Percentiles rank a stretch among this genome's conserved stretches.
These are phyloP conservation scores for Caenorhabditis drosophilae DNA, from an alignment of 2,888 invertebrate species.

Conservation along the genomic window DNA sequence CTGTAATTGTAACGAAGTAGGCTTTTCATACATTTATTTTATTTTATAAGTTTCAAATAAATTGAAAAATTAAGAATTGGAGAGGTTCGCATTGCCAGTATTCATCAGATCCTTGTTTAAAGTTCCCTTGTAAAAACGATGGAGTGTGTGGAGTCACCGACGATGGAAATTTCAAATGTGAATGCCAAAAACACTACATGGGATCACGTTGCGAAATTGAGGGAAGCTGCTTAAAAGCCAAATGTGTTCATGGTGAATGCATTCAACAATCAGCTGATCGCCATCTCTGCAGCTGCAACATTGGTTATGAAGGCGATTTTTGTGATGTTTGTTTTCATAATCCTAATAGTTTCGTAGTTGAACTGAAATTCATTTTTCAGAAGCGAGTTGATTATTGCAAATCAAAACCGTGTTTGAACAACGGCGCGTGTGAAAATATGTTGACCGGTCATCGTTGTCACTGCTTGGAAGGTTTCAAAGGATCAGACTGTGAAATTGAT, in stretches of 20 bases:
- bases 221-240: conserved; percentile 49
- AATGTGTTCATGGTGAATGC: conserved; percentile 55
- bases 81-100: conserved; percentile 35
- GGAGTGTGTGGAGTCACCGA: conserved; percentile 78
- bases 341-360: neutral
- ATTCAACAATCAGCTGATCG: conserved; percentile 47
- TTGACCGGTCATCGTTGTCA: conserved; percentile 76
- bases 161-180: conserved; percentile 40
- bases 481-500: conserved; percentile 59
- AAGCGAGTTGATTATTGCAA: conserved; percentile 61
- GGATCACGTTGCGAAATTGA: conserved; percentile 54
- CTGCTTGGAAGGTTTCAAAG: conserved; percentile 62
- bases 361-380: conserved; percentile 26
- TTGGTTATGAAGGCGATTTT: conserved; percentile 48
- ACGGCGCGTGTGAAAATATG: conserved; percentile 81
- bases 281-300: conserved; percentile 51
- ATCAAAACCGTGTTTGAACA: conserved; percentile 57
- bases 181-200: conserved; percentile 56
- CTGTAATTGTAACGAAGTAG: conserved; percentile 42
- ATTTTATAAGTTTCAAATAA: too few relatives aligned
- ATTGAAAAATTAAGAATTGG: conserved; percentile 18
- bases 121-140: conserved; percentile 80
- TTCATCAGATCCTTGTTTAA: conserved; percentile 35
- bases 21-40: neutral
- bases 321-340: conserved; percentile 41